Conservation (phyloP, 2,113 vertebrate species). For the Verasper variegatus region DNA sequence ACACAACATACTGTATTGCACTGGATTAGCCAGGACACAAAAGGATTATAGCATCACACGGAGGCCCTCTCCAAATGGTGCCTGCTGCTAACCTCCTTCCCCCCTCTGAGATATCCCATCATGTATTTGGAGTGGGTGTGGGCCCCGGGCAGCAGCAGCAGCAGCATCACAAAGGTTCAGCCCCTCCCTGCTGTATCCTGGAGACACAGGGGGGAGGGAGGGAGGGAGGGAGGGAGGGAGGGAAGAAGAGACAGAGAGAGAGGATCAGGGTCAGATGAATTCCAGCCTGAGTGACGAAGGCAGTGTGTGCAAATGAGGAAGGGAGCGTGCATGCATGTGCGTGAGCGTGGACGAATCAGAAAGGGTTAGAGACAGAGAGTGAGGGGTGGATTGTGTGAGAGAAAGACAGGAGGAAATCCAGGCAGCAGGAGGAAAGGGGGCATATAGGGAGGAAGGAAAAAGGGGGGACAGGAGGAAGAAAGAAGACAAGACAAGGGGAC, state of each 20-base stretch:
- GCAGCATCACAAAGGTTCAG: conserved; percentile 72
- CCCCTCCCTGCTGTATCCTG: conserved; percentile 64
- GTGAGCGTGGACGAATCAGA: conserved; percentile 43
- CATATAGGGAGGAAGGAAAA: conserved; percentile 49
- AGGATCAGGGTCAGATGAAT: conserved; percentile 70
- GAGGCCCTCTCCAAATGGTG: conserved; percentile 49
- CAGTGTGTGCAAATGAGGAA: conserved; percentile 47
- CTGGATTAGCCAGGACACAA: conserved; percentile 62
- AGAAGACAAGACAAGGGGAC: conserved; percentile 38
- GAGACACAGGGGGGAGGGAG: conserved; percentile 32
- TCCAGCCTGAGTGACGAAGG: conserved; percentile 49
- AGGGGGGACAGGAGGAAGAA: conserved; percentile 36
- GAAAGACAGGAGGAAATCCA: conserved; percentile 36
- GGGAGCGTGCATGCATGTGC: conserved; percentile 33
- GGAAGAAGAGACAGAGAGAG: background rate
- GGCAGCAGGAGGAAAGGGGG: conserved; percentile 44
- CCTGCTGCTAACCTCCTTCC: conserved; percentile 47
- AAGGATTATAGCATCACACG: conserved; percentile 71
- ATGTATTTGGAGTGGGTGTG: conserved; percentile 53
- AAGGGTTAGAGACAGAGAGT: conserved; percentile 19
- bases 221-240: background rate
- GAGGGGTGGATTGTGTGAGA: conserved; percentile 1
- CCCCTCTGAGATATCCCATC: conserved; percentile 45
- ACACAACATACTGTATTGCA: conserved; percentile 16
- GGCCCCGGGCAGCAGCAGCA: conserved; percentile 56